Evolutionary conservation across 1,140 invertebrate genomes (phyloP).

Genomic region (Temnothorax nylanderi): DNA sequence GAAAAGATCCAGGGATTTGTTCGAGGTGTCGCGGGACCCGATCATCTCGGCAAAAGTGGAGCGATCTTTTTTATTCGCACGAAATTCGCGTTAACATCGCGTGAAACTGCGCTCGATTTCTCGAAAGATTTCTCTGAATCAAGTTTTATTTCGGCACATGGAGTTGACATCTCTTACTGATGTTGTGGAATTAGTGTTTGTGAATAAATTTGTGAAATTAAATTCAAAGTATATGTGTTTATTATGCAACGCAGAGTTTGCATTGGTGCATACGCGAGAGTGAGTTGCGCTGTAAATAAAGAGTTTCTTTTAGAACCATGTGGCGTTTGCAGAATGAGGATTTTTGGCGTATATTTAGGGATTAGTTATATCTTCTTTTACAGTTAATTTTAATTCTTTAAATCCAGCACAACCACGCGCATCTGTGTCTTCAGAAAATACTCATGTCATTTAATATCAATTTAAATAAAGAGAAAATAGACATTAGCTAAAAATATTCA

Average conservation of each 20-base stretch:
- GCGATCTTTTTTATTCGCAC: background rate
- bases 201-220: background rate
- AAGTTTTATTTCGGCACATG: background rate
- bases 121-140: background rate
- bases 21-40: background rate
- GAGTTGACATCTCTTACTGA: background rate
- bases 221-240: background rate
- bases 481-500: background rate
- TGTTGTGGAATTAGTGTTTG: conserved; percentile 10
- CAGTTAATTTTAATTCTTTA: background rate
- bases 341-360: background rate
- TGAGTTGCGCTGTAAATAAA: conserved; percentile 5
- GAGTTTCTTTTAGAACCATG: background rate
- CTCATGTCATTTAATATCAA: background rate
- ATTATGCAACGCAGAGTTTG: background rate
- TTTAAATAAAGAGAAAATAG: background rate
- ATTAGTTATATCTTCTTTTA: background rate
- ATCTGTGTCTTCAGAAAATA: background rate
- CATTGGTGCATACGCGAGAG: background rate
- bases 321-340: background rate
- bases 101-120: background rate
- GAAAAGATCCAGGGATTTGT: background rate
- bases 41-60: background rate
- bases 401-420: background rate
- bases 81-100: background rate